Evolutionary conservation across 2,888 invertebrate genomes (phyloP).

Genomic region (Belgica antarctica): DNA sequence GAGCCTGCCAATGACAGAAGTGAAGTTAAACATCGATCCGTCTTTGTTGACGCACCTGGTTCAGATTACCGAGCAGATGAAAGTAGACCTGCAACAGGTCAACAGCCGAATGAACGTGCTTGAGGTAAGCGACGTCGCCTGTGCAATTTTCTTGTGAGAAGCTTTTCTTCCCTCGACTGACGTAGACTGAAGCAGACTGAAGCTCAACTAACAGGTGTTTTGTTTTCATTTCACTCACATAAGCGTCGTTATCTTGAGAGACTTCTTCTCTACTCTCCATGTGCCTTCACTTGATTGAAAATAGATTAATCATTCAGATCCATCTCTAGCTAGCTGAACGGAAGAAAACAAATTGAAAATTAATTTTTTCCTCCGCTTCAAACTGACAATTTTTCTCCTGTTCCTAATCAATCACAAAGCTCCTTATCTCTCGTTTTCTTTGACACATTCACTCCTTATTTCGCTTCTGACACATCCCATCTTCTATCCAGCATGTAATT

Average conservation of each 20-base stretch:
- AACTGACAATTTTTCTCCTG: neutral
- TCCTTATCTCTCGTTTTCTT: neutral
- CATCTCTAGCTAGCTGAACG: neutral
- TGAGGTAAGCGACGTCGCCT: slow-evolving; percentile 47
- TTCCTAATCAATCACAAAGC: slow-evolving; percentile 8
- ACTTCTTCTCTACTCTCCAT: neutral
- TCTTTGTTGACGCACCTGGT: slow-evolving; percentile 14
- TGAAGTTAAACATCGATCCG: slow-evolving; percentile 39
- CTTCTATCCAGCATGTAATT: neutral
- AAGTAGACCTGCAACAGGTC: slow-evolving; percentile 50
- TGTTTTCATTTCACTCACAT: slow-evolving; percentile 23
- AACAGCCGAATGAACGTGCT: slow-evolving; percentile 51
- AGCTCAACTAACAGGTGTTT: slow-evolving; percentile 45
- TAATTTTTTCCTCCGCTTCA: slow-evolving; percentile 20
- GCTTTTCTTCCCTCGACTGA: neutral
- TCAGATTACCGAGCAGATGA: slow-evolving; percentile 49
- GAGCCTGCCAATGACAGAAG: slow-evolving; percentile 36
- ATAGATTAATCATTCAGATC: slow-evolving; percentile 25
- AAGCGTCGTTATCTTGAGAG: neutral
- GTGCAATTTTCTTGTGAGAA: neutral
- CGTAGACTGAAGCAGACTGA: neutral
- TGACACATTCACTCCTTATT: neutral
- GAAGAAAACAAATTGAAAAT: slow-evolving; percentile 23
- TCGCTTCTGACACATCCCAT: neutral
- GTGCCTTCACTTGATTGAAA: neutral